Evolutionary conservation across 2,888 invertebrate genomes (phyloP), one percentile per base, ranked within the genome.

Genomic region (Himalopsyche japonica): DNA sequence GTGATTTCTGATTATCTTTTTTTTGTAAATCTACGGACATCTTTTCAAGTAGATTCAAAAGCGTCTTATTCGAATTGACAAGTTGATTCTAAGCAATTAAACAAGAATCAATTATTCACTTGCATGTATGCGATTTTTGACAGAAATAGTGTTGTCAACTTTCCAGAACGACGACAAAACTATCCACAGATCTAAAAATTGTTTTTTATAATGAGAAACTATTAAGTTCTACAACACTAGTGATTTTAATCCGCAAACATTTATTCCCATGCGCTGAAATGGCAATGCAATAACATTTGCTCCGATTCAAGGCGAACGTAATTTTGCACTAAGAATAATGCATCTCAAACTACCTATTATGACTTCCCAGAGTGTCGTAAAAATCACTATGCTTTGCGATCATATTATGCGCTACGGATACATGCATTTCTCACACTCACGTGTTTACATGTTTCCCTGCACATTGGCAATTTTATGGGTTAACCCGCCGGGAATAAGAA

Each of bases 381-480:
- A 86, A 86, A 86, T 86, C 86, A 86, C 85, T 86, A 86, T 84
- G 81, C 84, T 57, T 37, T 27, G 79, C 81, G 83, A 76, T 84
- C 86, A 86, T 79, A 78, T 79, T 37, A 47, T 43, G 48, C 47
- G 48, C 47, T 8, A 30, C 76, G 57, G 20, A 57, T 57, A 57
- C 57, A 49, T 37, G n/a, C 82, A 20, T 76, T 70, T 43, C 43
- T 12, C 43, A 43, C 43, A 43, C 43, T 43, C 47, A 12, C 43
- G 32, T 76, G 77, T 49, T 82, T 85, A 84, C 79, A 84, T 84
- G 78, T 81, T 81, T 82, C 78, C 82, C 34, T 86, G 82, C 83
- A 86, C 82, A 83, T 86, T 85, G 85, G 79, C 82, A 86, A 85
- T 86, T 86, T 86, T 86, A 86, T 86, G 84, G 84, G 86, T 77